Evolutionary conservation across 2,797 vertebrate genomes (phyloP), one percentile per base, ranked within the genome.

Genomic region (Agapornis canus): DNA sequence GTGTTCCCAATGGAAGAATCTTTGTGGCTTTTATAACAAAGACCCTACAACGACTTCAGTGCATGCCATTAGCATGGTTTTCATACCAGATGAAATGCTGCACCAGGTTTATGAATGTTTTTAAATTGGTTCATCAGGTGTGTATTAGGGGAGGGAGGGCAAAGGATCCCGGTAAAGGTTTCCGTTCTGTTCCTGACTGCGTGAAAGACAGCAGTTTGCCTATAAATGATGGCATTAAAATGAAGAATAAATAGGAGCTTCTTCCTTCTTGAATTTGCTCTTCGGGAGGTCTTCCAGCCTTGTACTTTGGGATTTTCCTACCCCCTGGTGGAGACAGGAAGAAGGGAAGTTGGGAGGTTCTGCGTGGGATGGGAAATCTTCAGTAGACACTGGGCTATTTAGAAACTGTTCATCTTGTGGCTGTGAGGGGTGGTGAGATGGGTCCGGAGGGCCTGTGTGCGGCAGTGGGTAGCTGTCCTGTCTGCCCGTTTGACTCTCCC

Each of bases 241-340:
- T 63, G 54, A 82, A 93, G 88, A 94, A 71, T 71, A 89, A 90
- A 73, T 63, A 13, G 27, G 82, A 80, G n/a, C 2, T 45, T 72
- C 59, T 92, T 75, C 19, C 11, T 13, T 66, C 66, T 32, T 56
- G 14, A 10, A 7, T 75, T 70, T 92, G 26, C 32, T 75, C 73
- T 93, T 94, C 78, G 49, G 29, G 61, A 90, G 61, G 18, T 49
- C 72, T 0, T 0, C 23, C 45, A 10, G 32, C 49, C 40, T 82
- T 72, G 7, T 47, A 56, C 72, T 83, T 77, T 8, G 40, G 81
- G 86, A 86, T 89, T 90, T 95, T 91, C 60, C 69, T 93, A 83
- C 69, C 69, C 31, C 20, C 75, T 89, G 39, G 86, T 96, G 85
- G 89, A 95, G 54, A 49, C 7, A 43, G 40, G 64, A 43, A 84